A percentile compares a stretch with the other conserved stretches of the same genome.
Evolutionary conservation across 2,888 invertebrate species (phyloP).

Genomic region (Parnassius glacialis): DNA sequence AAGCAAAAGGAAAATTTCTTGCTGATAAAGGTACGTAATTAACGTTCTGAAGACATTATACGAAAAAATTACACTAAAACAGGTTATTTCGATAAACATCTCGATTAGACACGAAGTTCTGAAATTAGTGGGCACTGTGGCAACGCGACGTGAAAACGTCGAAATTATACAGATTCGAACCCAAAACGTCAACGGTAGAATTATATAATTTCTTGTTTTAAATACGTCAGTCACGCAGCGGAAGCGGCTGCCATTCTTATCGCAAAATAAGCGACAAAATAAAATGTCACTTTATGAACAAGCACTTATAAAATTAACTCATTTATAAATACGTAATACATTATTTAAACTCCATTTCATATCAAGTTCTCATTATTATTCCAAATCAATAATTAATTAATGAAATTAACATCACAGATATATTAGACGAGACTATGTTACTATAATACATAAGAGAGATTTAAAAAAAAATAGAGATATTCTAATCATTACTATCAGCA

Average conservation of each 20-base stretch:
- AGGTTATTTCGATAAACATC: background rate
- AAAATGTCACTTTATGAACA: conserved; percentile 1
- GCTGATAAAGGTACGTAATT: no score
- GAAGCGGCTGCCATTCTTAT: conserved; percentile 3
- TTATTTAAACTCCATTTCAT: no score
- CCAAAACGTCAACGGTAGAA: background rate
- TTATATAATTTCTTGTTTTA: conserved; percentile 5
- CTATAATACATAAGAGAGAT: no score
- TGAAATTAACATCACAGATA: no score
- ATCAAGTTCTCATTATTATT: no score
- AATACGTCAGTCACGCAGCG: background rate
- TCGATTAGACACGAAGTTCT: background rate
- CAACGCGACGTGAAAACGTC: background rate
- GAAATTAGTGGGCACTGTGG: background rate
- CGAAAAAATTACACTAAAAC: background rate
- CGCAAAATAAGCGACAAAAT: conserved; percentile 4
- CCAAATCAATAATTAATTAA: no score
- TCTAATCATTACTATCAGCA: no score
- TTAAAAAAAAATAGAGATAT: no score
- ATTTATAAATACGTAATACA: background rate
- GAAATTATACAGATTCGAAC: conserved; percentile 9
- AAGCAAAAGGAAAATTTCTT: no score
- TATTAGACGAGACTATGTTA: no score
- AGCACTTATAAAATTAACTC: background rate
- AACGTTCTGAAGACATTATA: no score